phyloP scores from a whole-genome alignment of 2,888 invertebrate species.

The Laothoe populi region DNA sequence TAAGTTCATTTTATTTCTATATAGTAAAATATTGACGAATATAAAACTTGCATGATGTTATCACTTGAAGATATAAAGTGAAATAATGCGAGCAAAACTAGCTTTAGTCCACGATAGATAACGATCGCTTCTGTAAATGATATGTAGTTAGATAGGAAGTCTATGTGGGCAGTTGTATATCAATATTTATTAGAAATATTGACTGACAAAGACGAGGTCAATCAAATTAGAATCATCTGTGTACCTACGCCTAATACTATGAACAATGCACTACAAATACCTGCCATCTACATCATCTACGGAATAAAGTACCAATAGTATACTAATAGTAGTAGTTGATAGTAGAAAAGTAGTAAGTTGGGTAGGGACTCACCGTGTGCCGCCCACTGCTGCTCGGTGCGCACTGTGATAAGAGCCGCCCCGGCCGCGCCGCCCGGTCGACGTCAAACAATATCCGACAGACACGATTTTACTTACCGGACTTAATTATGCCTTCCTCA shows the following conservation, averaged over 20 bases:
- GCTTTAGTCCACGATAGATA: no score
- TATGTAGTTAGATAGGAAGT: no score
- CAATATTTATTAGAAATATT: slow-evolving; percentile 15
- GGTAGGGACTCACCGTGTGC: slow-evolving; percentile 57
- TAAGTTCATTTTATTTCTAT: neutral
- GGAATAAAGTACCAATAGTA: slow-evolving; percentile 3
- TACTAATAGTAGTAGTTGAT: neutral
- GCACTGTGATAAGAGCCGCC: slow-evolving; percentile 58
- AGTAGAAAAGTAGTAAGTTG: neutral
- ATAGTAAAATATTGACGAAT: neutral
- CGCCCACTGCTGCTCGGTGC: slow-evolving; percentile 53
- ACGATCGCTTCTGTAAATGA: no score
- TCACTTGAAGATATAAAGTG: neutral
- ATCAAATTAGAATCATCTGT: slow-evolving; percentile 1
- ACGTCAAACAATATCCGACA: slow-evolving; percentile 44
- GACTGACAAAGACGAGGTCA: slow-evolving; percentile 10
- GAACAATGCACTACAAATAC: neutral
- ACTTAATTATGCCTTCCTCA: neutral
- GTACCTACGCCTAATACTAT: neutral
- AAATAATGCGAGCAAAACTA: neutral
- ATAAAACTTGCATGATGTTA: neutral
- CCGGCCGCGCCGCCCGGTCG: slow-evolving; percentile 33
- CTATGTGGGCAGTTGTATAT: no score
- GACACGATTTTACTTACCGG: slow-evolving; percentile 30
- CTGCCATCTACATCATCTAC: neutral